Evolutionary conservation across 2,888 invertebrate species (phyloP).

Genomic region (Ernsta delagoae): DNA sequence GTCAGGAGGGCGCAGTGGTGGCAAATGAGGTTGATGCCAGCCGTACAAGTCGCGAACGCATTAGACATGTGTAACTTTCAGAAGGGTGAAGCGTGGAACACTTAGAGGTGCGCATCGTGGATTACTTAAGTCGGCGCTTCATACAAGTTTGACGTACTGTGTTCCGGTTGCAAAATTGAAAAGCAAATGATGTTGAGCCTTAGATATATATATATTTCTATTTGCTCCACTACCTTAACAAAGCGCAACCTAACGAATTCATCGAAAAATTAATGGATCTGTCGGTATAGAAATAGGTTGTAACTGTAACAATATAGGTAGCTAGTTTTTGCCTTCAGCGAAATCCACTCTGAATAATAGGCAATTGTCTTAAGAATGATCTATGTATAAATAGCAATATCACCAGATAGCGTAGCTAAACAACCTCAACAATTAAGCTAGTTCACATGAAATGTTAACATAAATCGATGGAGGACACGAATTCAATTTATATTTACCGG

Average conservation of each 20-base stretch:
- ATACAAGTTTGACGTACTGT: conserved; percentile 13
- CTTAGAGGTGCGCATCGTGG: conserved; percentile 41
- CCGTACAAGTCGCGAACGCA: conserved; percentile 43
- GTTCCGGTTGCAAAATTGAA: too few relatives aligned
- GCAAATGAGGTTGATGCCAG: conserved; percentile 38
- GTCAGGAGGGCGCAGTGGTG: conserved; percentile 43
- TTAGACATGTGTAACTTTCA: conserved; percentile 51
- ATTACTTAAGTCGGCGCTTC: conserved; percentile 45
- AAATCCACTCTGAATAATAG: too few relatives aligned
- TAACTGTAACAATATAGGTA: too few relatives aligned
- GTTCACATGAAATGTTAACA: conserved; percentile 34
- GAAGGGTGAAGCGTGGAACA: conserved; percentile 46
- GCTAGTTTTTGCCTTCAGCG: too few relatives aligned
- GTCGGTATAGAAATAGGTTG: too few relatives aligned
- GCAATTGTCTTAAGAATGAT: not conserved
- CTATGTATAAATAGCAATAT: conserved; percentile 1
- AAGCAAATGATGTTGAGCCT: too few relatives aligned
- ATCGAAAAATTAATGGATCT: too few relatives aligned
- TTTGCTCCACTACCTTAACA: not conserved
- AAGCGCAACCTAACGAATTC: not conserved
- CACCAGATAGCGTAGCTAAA: not conserved
- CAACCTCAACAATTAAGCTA: conserved; percentile 18
- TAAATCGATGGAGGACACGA: conserved; percentile 35
- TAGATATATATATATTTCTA: not conserved
- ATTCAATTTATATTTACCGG: conserved; percentile 39